Evolutionary conservation across 1,140 invertebrate species (phyloP).

Genomic region (Doryteuthis pealeii): DNA sequence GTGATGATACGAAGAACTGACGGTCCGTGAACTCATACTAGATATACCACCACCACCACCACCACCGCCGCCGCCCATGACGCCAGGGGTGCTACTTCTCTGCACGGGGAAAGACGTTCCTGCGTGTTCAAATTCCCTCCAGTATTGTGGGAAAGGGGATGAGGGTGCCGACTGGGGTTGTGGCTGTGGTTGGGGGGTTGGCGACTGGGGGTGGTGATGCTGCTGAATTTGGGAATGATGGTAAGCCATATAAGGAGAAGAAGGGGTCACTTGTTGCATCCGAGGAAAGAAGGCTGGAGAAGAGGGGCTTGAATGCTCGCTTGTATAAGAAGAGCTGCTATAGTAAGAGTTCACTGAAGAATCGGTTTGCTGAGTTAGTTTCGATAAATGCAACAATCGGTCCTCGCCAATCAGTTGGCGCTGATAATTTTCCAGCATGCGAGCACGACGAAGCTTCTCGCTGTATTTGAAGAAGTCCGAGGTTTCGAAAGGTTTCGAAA

Average conservation of each 20-base stretch:
- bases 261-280: neutral
- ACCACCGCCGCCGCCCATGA: neutral
- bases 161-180: neutral
- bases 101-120: neutral
- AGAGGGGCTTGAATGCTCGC: neutral
- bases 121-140: constrained; percentile 1
- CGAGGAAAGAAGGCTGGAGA: constrained; percentile 10
- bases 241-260: neutral
- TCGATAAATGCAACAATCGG: constrained; percentile 17
- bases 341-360: constrained; percentile 12
- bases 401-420: constrained; percentile 38
- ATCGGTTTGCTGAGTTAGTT: neutral
- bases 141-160: neutral
- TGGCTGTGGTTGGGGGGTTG: neutral
- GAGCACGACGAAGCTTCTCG: constrained; percentile 79
- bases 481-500: constrained; percentile 95
- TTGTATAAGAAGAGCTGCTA: constrained; percentile 3
- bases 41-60: neutral
- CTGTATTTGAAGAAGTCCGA: constrained; percentile 97
- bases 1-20: constrained; percentile 14
- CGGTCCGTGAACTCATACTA: neutral
- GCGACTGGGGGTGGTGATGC: neutral
- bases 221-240: neutral
- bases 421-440: constrained; percentile 47
- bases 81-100: too few relatives aligned